phyloP scores from a whole-genome alignment of 2,113 vertebrate species.

The Syrmaticus mikado region DNA sequence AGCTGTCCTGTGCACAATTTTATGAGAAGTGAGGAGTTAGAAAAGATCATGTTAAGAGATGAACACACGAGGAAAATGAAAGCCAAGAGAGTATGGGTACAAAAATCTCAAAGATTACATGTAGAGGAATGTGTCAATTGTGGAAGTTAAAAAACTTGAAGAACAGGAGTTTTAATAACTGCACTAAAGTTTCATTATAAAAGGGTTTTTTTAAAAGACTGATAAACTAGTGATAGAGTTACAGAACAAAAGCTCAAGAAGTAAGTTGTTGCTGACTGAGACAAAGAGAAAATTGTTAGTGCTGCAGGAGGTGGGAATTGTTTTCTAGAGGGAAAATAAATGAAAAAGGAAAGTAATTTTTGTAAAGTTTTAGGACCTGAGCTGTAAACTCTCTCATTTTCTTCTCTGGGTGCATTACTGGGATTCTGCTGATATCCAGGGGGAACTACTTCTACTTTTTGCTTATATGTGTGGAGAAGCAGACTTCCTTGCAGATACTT shows the following conservation, averaged over 20 bases:
- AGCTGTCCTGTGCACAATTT: background rate
- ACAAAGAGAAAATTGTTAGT: background rate
- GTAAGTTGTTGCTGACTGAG: background rate
- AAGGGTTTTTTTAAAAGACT: background rate
- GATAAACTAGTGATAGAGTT: background rate
- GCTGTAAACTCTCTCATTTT: background rate
- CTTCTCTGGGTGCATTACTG: background rate
- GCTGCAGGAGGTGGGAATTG: background rate
- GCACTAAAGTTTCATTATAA: background rate
- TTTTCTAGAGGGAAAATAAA: background rate
- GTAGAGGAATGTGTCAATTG: background rate
- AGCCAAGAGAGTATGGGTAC: background rate
- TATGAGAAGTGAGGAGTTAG: background rate
- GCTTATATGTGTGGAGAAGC: background rate
- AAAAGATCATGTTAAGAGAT: background rate
- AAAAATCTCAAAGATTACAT: background rate
- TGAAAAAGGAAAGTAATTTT: background rate
- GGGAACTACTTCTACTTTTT: background rate
- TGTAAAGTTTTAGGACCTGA: background rate
- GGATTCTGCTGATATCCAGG: background rate
- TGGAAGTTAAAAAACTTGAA: background rate
- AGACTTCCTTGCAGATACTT: background rate
- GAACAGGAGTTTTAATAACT: background rate
- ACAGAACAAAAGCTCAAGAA: background rate
- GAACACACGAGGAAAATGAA: background rate